Evolutionary conservation across 1,140 invertebrate species (phyloP).

Genomic region (Zaprionus gabonicus): DNA sequence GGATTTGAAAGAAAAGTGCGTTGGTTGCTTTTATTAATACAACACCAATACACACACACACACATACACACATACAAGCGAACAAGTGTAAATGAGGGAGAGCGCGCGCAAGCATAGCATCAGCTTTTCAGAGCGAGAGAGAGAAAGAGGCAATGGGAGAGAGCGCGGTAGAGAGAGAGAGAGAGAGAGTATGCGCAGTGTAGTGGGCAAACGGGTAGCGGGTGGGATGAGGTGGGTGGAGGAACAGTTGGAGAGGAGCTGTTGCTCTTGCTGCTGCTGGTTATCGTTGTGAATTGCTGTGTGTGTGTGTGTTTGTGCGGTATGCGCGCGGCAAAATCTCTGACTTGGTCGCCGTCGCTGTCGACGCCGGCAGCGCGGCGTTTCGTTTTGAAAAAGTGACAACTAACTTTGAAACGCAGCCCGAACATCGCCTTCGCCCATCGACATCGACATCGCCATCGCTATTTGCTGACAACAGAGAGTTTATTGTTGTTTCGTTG

Average conservation of each 20-base stretch:
- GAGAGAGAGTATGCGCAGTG: conserved; percentile 56
- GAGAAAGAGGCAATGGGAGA: conserved; percentile 18
- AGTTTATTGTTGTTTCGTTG: conserved; percentile 43
- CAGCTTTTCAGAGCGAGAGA: conserved; percentile 57
- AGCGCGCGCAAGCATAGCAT: conserved; percentile 29
- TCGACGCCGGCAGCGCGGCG: conserved; percentile 8
- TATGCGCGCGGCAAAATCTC: conserved; percentile 71
- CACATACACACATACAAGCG: conserved; percentile 23
- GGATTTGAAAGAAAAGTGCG: conserved; percentile 74
- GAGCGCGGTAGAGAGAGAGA: conserved; percentile 14
- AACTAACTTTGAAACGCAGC: conserved; percentile 56
- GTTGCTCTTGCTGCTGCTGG: conserved; percentile 66
- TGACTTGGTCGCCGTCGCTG: conserved; percentile 13
- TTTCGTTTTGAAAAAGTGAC: conserved; percentile 45
- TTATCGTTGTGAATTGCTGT: conserved; percentile 36
- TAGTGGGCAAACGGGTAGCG: conserved; percentile 8
- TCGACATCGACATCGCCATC: conserved; percentile 41
- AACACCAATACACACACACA: conserved; percentile 50
- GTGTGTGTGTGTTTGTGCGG: conserved; percentile 53
- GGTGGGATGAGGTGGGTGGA: conserved; percentile 11
- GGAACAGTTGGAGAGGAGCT: conserved; percentile 59
- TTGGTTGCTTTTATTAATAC: conserved; percentile 82
- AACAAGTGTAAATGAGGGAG: conserved; percentile 60
- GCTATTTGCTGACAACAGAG: conserved; percentile 52
- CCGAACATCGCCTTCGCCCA: conserved; percentile 23